Base-by-base conservation (phyloP, 2,113 vertebrate species). In the Myotis davidii region DNA sequence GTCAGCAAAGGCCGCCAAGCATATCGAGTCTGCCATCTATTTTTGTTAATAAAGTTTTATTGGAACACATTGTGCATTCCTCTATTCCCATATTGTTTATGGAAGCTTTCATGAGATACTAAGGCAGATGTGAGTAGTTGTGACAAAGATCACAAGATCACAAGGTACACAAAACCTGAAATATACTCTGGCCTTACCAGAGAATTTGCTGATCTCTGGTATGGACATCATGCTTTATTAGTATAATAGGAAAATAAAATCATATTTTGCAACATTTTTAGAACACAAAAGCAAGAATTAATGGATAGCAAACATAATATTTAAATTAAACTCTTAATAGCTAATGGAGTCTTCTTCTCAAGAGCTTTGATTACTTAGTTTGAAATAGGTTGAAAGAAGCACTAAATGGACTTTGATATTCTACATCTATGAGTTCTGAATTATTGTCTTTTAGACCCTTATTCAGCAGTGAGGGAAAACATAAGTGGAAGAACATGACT, bases 391-490 rank as follows among this genome's bases (percentile, higher is more conserved):
- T 72, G 11, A 14, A 93, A 74, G 45, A 42, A 74, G 27, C 59
- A 87, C 2, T 90, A 78, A 88, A 74, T 54, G n/a, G 52, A 78
- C 39, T 91, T 94, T 67, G 54, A 84, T 65, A 78, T 79, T 72
- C 5, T 54, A 20, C 48, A 18, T 94, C 37, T 52, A 29, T 73
- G 34, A 86, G 13, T 85, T 79, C 76, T 9, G 16, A 81, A 92
- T 85, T 74, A 69, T n/a, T 65, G 17, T 70, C 45, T 81, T 86
- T 52, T 61, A 88, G 64, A 79, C 2, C 21, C 29, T 50, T 72
- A 88, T 59, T 96, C 48, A 85, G 12, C 34, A 81, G n/a, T 69
- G 72, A 76, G 16, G 3, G 12, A 21, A 18, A 92, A 81, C 17
- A 45, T 73, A 88, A 54, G 74, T 85, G 56, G 42, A 29, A 74